Evolutionary conservation across 2,888 invertebrate genomes (phyloP), one percentile per base, ranked within the genome.

Genomic region (Philhelius pedissequus): DNA sequence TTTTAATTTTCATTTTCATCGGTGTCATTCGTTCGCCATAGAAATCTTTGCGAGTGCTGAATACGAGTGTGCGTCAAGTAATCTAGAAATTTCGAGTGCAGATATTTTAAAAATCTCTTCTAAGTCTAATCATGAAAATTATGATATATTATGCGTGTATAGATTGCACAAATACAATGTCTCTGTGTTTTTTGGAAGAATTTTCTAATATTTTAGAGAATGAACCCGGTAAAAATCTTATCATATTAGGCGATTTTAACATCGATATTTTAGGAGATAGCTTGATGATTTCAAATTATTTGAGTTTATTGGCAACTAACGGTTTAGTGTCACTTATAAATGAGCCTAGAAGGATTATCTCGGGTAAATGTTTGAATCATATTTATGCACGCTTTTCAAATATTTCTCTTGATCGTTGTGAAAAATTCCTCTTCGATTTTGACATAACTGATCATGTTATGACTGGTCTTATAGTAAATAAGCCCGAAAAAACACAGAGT

Each of bases 181-280:
- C 11, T 62, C 27, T 22, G 22, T 35, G n/a, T 38, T 58, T 58
- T 58, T 9, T 58, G 58, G 58, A 62, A 27, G 62, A 62, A 62
- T 62, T 62, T 43, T 43, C 15, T 15, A 43, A 22, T 38, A 9
- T 58, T 11, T 38, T 45, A 20, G 45, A 45, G 3, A 20, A 18
- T 20, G 45, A 45, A 45, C 18, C 7, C 3, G 20, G 20, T 45
- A 45, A 45, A 45, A 45, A 45, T 9, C 45, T 45, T 9, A 45
- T 45, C 9, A 35, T 35, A n/a, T n/a, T n/a, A n/a, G n/a, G n/a
- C n/a, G n/a, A n/a, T n/a, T n/a, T n/a, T n/a, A n/a, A n/a, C n/a
- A 35, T 35, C 4, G 13, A 13, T 2, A 35, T 35, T 35, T 35
- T 35, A 35, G 35, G 13, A 4, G 11, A 35, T 45, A 45, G 3